Percentiles rank a stretch among this genome's conserved stretches.
phyloP scores from a whole-genome alignment of 2,113 vertebrate genomes.

The Ammospiza caudacuta region DNA sequence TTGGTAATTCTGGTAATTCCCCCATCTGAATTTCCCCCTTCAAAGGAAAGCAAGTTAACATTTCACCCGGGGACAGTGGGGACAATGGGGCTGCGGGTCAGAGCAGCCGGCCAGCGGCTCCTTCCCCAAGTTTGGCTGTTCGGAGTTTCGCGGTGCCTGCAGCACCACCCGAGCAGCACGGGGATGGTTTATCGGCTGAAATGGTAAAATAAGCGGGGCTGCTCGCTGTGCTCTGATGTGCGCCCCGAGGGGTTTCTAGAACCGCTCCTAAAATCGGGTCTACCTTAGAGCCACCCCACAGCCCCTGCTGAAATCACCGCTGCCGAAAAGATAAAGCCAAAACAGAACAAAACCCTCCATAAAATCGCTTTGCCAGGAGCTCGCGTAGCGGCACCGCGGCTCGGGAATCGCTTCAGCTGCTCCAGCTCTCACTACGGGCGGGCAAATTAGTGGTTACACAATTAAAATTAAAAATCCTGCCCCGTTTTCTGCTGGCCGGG shows the following conservation, averaged over 20 bases:
- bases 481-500: not conserved
- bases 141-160: not conserved
- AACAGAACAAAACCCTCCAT: rapidly evolving
- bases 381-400: not conserved
- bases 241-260: not conserved
- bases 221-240: not conserved
- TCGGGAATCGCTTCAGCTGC: not conserved
- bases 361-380: not conserved
- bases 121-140: not conserved
- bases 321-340: not conserved
- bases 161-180: not conserved
- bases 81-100: not conserved
- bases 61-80: not conserved
- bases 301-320: not conserved
- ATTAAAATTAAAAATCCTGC: no score
- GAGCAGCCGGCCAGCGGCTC: not conserved
- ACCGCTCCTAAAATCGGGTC: not conserved
- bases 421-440: not conserved
- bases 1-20: not conserved
- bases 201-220: not conserved
- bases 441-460: not conserved
- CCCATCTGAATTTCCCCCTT: not conserved
- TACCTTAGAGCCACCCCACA: not conserved
- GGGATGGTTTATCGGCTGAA: not conserved
- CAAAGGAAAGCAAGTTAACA: conserved; percentile 9